Evolutionary conservation across 1,140 invertebrate genomes (phyloP).

Genomic region (Lordiphosa mommai): DNA sequence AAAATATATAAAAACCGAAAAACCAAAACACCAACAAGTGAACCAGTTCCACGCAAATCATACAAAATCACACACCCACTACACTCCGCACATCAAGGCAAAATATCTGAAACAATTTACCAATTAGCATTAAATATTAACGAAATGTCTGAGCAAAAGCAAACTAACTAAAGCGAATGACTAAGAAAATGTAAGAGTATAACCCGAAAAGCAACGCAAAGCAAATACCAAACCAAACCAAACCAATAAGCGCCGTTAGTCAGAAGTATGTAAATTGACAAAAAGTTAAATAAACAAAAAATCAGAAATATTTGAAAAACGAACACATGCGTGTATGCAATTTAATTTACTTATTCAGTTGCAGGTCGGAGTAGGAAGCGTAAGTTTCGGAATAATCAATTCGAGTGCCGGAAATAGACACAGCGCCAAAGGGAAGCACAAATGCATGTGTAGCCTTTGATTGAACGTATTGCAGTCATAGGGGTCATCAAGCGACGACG

Average conservation of each 20-base stretch:
- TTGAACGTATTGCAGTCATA: constrained; percentile 43
- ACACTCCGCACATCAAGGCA: constrained; percentile 46
- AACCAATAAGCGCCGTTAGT: constrained; percentile 47
- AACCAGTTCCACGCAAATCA: constrained; percentile 64
- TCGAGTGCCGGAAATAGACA: constrained; percentile 52
- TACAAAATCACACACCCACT: constrained; percentile 12
- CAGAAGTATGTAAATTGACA: constrained; percentile 60
- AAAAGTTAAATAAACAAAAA: constrained; percentile 37
- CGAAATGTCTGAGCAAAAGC: constrained; percentile 62
- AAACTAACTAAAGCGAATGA: constrained; percentile 66
- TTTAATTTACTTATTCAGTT: constrained; percentile 34
- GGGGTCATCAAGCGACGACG: constrained; percentile 34
- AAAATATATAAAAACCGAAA: background rate
- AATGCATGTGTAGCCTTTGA: constrained; percentile 34
- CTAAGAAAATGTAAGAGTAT: constrained; percentile 34
- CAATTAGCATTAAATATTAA: constrained; percentile 66
- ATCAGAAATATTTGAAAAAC: constrained; percentile 20
- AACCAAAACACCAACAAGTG: constrained; percentile 2
- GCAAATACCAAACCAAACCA: constrained; percentile 19
- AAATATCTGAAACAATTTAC: constrained; percentile 60
- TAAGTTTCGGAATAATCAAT: constrained; percentile 36
- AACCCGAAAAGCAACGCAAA: constrained; percentile 36
- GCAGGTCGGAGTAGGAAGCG: background rate
- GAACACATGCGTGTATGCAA: constrained; percentile 26
- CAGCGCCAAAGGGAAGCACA: background rate